These are phyloP conservation scores for Phycodurus eques DNA, from an alignment of 2,113 vertebrate genomes.

Conservation along the genomic window DNA sequence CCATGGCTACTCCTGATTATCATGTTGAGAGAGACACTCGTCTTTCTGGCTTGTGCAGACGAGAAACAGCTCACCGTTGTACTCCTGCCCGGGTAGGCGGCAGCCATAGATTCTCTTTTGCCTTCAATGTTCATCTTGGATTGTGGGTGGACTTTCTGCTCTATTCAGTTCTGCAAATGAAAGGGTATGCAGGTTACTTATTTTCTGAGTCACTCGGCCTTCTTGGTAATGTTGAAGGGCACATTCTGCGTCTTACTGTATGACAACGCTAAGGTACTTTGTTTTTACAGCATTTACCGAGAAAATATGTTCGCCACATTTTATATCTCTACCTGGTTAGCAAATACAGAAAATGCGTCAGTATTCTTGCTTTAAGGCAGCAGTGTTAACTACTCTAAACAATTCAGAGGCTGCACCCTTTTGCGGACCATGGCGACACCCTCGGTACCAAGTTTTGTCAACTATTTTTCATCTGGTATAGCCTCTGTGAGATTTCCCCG, in stretches of 20 bases:
- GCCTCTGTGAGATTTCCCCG: neutral
- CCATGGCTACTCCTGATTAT: slow-evolving; percentile 35
- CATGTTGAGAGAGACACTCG: slow-evolving; percentile 19
- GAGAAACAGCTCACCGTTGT: slow-evolving; percentile 15
- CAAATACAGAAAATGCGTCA: too few relatives aligned
- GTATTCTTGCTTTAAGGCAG: too few relatives aligned
- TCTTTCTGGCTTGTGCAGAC: slow-evolving; percentile 16
- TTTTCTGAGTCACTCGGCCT: neutral
- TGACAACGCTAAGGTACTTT: slow-evolving; percentile 13
- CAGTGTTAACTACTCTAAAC: too few relatives aligned
- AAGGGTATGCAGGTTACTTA: neutral
- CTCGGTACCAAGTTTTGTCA: neutral
- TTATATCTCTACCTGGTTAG: too few relatives aligned
- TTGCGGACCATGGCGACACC: too few relatives aligned
- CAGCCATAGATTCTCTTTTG: neutral
- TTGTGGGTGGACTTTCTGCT: slow-evolving; percentile 2
- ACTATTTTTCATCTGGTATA: neutral
- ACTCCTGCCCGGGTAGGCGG: slow-evolving; percentile 1
- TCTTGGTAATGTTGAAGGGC: neutral
- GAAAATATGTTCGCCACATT: neutral
- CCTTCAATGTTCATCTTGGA: neutral
- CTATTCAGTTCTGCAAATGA: neutral
- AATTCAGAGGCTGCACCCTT: too few relatives aligned
- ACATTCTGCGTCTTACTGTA: neutral
- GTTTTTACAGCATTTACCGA: neutral